Evolutionary conservation across 2,888 invertebrate genomes (phyloP).

Genomic region (Pseudoips prasinana): DNA sequence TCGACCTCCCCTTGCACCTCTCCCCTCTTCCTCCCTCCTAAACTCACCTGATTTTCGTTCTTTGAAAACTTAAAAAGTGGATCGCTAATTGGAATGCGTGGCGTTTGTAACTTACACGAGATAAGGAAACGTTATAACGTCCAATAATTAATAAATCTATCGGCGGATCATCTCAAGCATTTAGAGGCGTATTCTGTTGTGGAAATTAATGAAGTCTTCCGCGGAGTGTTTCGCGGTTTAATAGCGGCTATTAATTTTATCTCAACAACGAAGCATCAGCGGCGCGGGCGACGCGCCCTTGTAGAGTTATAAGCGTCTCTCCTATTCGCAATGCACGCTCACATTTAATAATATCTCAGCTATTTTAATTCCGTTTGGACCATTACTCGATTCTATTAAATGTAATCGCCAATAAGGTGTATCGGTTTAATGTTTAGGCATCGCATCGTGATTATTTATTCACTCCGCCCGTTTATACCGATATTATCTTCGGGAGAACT

Average conservation of each 20-base stretch:
- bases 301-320: conserved; percentile 31
- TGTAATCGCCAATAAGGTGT: conserved; percentile 21
- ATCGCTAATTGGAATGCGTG: conserved; percentile 29
- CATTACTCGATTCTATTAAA: conserved; percentile 18
- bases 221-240: conserved; percentile 73
- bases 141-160: conserved; percentile 75
- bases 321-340: conserved; percentile 39
- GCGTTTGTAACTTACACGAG: conserved; percentile 6
- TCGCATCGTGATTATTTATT: conserved; percentile 8
- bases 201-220: conserved; percentile 79
- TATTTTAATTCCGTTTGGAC: conserved; percentile 24
- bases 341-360: conserved; percentile 35
- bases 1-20: conserved; percentile 47
- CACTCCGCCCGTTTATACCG: background rate
- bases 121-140: conserved; percentile 49
- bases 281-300: conserved; percentile 26
- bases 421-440: conserved; percentile 15
- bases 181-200: conserved; percentile 67
- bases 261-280: conserved; percentile 62
- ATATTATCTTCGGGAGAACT: background rate
- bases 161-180: conserved; percentile 61
- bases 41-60: conserved; percentile 42
- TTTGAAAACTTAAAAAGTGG: conserved; percentile 23
- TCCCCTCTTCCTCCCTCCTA: conserved; percentile 28
- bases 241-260: conserved; percentile 77